Base-by-base conservation (phyloP, 2,113 vertebrate genomes). In the Chaetura pelagica region DNA sequence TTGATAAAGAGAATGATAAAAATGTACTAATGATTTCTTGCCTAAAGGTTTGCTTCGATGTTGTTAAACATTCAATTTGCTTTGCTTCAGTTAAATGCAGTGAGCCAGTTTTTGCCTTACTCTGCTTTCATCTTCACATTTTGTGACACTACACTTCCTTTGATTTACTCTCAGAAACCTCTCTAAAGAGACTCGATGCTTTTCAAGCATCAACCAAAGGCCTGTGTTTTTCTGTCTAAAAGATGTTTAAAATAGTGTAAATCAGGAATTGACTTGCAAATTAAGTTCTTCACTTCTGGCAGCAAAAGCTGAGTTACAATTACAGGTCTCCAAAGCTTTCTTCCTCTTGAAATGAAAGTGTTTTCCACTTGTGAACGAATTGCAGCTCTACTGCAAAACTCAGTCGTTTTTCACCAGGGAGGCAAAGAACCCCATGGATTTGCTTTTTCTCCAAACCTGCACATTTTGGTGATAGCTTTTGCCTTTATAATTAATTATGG, bases 191-290 rank as follows among this genome's bases (percentile, higher is more conserved):
- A 66, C 35, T 93, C 82, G n/a, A n/a, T 83, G 38, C 75, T 87
- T 95, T 92, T 81, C 64, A 93, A 27, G 44, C n/a, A 84, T 84
- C 20, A 67, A 40, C 51, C 46, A 77, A 91, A 8, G 61, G 26
- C 46, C 42, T 77, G 40, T 87, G 29, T 81, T 92, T 69, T 66
- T 76, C 67, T 87, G 26, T 67, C 42, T 85, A 38, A 32, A 80
- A 90, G 38, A 80, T 92, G 68, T 67, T 94, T 84, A 77, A 95
- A 94, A 88, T 87, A 83, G 59, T 74, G 63, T 74, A 80, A 93
- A 86, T 93, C 24, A 48, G 54, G 59, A 52, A 88, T 90, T 95
- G 79, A 81, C 46, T 82, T 94, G 75, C 82, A 88, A 93, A 96
- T 90, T 52, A 94, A 78, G 63, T 69, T 86, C 42, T 63, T 95